Evolutionary conservation across 1,140 invertebrate species (phyloP).

Genomic region (Drosophila neocordata): DNA sequence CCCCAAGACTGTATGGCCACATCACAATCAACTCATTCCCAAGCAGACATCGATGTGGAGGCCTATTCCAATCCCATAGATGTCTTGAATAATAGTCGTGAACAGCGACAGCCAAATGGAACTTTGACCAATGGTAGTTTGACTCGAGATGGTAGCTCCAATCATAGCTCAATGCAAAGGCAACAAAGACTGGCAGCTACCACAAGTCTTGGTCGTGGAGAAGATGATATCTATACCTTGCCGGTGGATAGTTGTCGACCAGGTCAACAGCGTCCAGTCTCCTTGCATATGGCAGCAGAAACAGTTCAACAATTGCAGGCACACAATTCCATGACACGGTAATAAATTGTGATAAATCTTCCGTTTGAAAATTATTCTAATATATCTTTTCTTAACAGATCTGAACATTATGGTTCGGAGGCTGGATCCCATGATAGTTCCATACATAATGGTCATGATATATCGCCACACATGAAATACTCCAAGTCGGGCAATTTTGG

Average conservation of each 20-base stretch:
- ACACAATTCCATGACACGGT: slow-evolving; percentile 80
- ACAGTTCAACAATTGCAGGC: slow-evolving; percentile 56
- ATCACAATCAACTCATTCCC: slow-evolving; percentile 24
- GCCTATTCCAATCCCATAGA: slow-evolving; percentile 82
- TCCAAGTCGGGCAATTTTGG: slow-evolving; percentile 78
- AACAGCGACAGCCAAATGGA: slow-evolving; percentile 66
- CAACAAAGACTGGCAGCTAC: slow-evolving; percentile 49
- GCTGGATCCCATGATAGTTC: slow-evolving; percentile 70
- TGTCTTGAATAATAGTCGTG: slow-evolving; percentile 69
- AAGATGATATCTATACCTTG: slow-evolving; percentile 80
- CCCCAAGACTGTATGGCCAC: slow-evolving; percentile 68
- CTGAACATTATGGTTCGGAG: slow-evolving; percentile 66
- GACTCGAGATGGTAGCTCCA: slow-evolving; percentile 58
- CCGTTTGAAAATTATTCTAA: background rate
- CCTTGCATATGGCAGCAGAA: slow-evolving; percentile 65
- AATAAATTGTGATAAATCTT: background rate
- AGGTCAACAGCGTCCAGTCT: slow-evolving; percentile 56
- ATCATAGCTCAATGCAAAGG: slow-evolving; percentile 61
- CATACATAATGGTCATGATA: slow-evolving; percentile 63
- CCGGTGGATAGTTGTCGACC: slow-evolving; percentile 75
- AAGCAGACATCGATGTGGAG: slow-evolving; percentile 68
- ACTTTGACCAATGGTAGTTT: slow-evolving; percentile 73
- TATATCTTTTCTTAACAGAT: slow-evolving; percentile 19
- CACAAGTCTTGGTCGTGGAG: slow-evolving; percentile 44
- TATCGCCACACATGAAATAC: slow-evolving; percentile 71